Evolutionary conservation across 1,140 invertebrate species (phyloP), one percentile per base, ranked within the genome.

Genomic region (Brachionus plicatilis): DNA sequence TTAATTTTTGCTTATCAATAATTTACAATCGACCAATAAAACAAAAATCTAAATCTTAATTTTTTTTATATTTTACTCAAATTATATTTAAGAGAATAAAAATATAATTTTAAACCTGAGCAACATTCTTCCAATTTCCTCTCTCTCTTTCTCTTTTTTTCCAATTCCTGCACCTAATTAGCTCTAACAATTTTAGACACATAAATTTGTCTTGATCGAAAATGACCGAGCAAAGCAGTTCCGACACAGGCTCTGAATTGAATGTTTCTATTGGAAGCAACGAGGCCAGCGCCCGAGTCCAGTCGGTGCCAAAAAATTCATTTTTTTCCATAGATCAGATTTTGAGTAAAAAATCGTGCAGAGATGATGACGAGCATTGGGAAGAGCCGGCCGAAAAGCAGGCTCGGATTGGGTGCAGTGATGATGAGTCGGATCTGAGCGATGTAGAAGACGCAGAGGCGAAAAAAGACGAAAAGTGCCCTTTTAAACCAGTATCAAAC

Each of bases 1-100:
- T 76, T 76, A 50, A 76, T 76, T 76, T 76, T 50, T 47, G 47
- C 72, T 76, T 76, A 76, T 76, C 72, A 76, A 76, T 37, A 76
- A 76, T 24, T 72, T 50, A 29, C 11, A 76, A 76, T 76, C 72
- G 24, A 50, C 72, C 72, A 76, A 76, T 76, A 50, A 50, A 24
- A 76, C 20, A 24, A n/a, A 33, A 33, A 37, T 68, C 37, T 37
- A 33, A 24, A 29, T 68, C 12, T 33, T 41, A 43, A 17, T 41
- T 17, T 72, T 17, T 41, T 41, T 72, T 41, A 68, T 68, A 24
- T 33, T 33, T 33, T 33, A 68, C 33, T 68, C 27, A 68, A 68
- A 68, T 68, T 68, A 33, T 68, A 68, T 68, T 68, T 68, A 68
- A 68, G 66, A 68, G 66, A 68, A 68, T 8, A 33, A 33, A 68